phyloP scores from a whole-genome alignment of 2,113 vertebrate genomes.

The Podocnemis expansa region DNA sequence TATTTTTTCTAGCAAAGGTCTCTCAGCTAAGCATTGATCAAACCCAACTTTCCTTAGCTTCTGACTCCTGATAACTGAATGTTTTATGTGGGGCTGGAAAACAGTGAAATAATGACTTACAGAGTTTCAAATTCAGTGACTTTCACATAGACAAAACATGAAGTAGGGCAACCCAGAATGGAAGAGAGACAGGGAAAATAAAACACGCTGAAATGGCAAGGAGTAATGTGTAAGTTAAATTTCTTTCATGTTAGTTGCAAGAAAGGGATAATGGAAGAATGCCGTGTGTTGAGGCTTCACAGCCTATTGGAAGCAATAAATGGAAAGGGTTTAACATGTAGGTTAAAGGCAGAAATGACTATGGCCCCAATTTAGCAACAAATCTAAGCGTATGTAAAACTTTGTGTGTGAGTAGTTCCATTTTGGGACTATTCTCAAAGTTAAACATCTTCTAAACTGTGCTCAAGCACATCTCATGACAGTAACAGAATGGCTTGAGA shows the following conservation, averaged over 20 bases:
- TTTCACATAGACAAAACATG: background rate
- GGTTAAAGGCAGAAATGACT: background rate
- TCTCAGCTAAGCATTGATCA: background rate
- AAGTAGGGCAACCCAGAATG: background rate
- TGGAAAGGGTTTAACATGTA: background rate
- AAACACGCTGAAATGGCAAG: background rate
- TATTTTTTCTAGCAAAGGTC: background rate
- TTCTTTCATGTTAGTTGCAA: background rate
- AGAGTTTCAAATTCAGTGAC: background rate
- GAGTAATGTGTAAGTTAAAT: background rate
- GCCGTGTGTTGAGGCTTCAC: background rate
- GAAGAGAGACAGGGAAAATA: background rate
- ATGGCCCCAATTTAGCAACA: background rate
- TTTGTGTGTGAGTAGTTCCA: background rate
- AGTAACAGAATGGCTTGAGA: background rate
- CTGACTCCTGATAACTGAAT: background rate
- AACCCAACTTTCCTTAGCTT: background rate
- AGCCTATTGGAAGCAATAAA: background rate
- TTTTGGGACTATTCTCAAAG: background rate
- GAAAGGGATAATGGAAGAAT: background rate
- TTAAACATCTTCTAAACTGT: background rate
- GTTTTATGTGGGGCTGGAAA: rapidly evolving
- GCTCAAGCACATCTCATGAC: background rate
- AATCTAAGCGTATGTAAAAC: background rate
- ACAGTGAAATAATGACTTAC: background rate